Percentiles rank a stretch among this genome's conserved stretches.
These are phyloP conservation scores for Uloborus diversus DNA, from an alignment of 1,140 invertebrate species.

Conservation along the genomic window DNA sequence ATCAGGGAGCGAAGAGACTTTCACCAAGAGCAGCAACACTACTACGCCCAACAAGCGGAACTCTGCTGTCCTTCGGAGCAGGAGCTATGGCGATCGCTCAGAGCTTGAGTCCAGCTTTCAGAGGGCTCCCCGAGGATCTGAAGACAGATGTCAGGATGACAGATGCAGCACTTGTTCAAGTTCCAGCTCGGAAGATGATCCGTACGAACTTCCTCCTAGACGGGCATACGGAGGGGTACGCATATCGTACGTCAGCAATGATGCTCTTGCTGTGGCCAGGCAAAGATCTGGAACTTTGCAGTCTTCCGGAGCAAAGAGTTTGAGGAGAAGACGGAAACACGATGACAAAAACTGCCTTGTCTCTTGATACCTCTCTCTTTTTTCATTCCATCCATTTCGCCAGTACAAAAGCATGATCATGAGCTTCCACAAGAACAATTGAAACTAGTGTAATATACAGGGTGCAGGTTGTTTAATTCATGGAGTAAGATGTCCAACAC, in stretches of 20 bases:
- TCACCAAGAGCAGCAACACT: not conserved
- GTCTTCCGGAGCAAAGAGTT: slow-evolving; percentile 30
- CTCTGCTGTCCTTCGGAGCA: slow-evolving; percentile 37
- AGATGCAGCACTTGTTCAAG: slow-evolving; percentile 85
- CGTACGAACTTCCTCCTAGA: slow-evolving; percentile 77
- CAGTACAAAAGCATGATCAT: slow-evolving; percentile 37
- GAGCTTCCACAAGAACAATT: slow-evolving; percentile 42
- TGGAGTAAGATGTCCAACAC: too few relatives aligned
- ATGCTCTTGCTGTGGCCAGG: slow-evolving; percentile 75
- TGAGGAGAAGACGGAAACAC: slow-evolving; percentile 53
- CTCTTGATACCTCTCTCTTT: slow-evolving; percentile 59
- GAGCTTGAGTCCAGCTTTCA: slow-evolving; percentile 32
- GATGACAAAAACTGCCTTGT: slow-evolving; percentile 63
- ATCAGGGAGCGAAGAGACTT: slow-evolving; percentile 9
- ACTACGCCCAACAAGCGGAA: not conserved
- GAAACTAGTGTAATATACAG: too few relatives aligned
- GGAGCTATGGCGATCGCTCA: slow-evolving; percentile 55
- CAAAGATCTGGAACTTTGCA: slow-evolving; percentile 50
- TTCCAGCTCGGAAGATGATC: slow-evolving; percentile 75
- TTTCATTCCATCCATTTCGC: not conserved
- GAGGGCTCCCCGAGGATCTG: slow-evolving; percentile 63
- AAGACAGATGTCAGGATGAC: slow-evolving; percentile 28
- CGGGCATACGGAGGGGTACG: slow-evolving; percentile 79
- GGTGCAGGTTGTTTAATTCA: too few relatives aligned
- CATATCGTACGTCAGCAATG: slow-evolving; percentile 89